Conservation (phyloP, 2,113 vertebrate genomes). For the Myiozetetes cayanensis region DNA sequence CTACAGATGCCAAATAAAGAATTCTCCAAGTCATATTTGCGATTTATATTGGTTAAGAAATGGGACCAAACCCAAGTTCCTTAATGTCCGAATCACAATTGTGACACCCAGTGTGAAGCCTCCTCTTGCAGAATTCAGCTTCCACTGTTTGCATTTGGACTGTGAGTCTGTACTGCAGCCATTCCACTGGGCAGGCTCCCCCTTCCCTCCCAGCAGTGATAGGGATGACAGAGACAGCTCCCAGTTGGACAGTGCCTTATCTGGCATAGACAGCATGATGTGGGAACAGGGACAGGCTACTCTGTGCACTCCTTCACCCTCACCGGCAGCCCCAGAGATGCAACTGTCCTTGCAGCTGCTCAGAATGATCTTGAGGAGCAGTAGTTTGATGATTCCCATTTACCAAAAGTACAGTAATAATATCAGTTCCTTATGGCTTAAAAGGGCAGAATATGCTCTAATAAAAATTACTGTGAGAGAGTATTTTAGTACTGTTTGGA, state of each 20-base stretch:
- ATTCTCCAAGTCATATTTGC: neutral
- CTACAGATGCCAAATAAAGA: neutral
- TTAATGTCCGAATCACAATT: neutral
- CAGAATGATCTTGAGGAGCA: neutral
- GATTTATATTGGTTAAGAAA: neutral
- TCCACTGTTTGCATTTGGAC: neutral
- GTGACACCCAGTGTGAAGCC: neutral
- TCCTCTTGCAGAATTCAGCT: neutral
- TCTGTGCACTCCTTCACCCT: neutral
- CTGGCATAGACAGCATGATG: neutral
- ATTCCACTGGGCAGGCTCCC: neutral
- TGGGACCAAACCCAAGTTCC: neutral
- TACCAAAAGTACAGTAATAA: constrained; percentile 10
- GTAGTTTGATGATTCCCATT: neutral
- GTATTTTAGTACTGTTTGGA: neutral
- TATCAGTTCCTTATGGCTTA: constrained; percentile 2
- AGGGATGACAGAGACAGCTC: neutral
- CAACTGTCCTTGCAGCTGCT: neutral
- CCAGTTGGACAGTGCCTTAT: neutral
- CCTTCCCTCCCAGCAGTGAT: neutral
- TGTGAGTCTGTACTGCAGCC: neutral
- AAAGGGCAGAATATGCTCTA: neutral
- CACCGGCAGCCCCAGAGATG: neutral
- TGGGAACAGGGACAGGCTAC: neutral
- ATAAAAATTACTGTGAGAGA: neutral